Conservation (phyloP, 2,113 vertebrate genomes). For the Hemichromis elongatus region DNA sequence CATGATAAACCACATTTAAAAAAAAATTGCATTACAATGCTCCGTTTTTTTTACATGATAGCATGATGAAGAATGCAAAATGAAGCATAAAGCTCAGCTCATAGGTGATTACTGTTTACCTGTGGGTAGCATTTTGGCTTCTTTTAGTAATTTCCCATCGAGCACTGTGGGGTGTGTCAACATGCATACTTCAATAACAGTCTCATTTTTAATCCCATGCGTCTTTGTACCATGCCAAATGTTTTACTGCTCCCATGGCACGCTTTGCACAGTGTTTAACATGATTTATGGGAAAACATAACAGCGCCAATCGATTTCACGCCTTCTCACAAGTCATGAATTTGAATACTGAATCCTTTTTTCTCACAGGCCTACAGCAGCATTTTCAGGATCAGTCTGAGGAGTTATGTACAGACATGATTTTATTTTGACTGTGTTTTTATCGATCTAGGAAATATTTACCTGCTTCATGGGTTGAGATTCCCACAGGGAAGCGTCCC, state of each 20-base stretch:
- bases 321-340: neutral
- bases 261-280: neutral
- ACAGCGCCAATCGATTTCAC: conserved; percentile 10
- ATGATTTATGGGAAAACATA: conserved; percentile 14
- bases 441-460: neutral
- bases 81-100: neutral
- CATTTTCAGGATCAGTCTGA: neutral
- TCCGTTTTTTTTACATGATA: neutral
- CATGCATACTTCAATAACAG: neutral
- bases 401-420: neutral
- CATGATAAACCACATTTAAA: neutral
- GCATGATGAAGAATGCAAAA: neutral
- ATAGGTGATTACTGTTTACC: neutral
- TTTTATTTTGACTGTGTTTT: neutral
- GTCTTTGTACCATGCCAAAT: conserved; percentile 6
- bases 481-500: neutral
- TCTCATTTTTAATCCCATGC: neutral
- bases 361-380: neutral
- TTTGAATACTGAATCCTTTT: neutral
- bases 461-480: neutral
- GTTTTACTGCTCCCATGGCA: conserved; percentile 1
- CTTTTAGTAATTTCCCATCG: neutral
- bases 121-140: neutral
- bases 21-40: neutral
- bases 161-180: neutral